These are phyloP conservation scores for Ploceus nigricollis DNA, from an alignment of 2,113 vertebrate species.

Conservation along the genomic window DNA sequence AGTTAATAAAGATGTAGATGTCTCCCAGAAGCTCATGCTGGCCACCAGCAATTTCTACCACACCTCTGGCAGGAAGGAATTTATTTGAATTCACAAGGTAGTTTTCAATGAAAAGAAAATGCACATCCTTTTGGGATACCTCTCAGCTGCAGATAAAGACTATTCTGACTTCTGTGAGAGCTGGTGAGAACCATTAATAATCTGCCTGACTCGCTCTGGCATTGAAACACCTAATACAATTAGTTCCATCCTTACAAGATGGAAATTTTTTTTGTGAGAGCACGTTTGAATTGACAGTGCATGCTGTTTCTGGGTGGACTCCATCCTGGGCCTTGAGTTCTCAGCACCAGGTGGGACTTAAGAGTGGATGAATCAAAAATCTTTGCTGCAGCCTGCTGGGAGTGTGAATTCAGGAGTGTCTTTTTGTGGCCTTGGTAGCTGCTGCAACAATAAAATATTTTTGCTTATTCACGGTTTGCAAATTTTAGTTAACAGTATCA, in stretches of 20 bases:
- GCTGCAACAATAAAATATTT: background rate
- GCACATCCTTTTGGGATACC: background rate
- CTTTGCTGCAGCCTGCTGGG: background rate
- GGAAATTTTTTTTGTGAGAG: background rate
- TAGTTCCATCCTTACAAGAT: background rate
- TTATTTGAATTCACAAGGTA: background rate
- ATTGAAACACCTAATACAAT: background rate
- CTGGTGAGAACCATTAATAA: background rate
- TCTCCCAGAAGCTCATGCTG: background rate
- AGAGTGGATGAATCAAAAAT: background rate
- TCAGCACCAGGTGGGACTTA: background rate
- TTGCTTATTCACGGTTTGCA: background rate
- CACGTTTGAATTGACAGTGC: background rate
- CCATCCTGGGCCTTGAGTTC: background rate
- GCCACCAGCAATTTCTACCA: background rate
- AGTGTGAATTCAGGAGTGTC: background rate
- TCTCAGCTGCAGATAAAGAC: background rate
- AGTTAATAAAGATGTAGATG: fast-evolving
- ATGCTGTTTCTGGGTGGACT: background rate
- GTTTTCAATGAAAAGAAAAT: background rate
- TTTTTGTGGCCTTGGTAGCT: background rate
- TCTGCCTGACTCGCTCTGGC: background rate
- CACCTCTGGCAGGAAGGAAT: background rate
- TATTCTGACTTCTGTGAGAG: background rate
- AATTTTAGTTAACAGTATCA: background rate